Conservation (phyloP, 2,888 invertebrate genomes). For the Parnassius orleans region DNA sequence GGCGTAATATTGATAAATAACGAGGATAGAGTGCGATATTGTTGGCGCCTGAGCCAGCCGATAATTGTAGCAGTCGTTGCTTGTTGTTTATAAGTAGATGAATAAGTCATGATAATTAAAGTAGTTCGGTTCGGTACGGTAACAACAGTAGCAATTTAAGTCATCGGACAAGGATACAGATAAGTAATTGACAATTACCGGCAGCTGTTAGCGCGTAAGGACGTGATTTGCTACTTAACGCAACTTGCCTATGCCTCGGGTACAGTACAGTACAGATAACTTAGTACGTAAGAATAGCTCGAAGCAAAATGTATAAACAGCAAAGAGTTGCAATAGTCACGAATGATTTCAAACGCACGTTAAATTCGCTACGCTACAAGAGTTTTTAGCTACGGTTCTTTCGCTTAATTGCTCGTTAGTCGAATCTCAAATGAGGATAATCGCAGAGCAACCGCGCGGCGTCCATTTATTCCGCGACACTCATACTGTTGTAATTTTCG, state of each 20-base stretch:
- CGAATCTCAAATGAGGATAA: constrained; percentile 3
- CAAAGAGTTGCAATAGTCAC: constrained; percentile 8
- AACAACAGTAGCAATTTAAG: constrained; percentile 22
- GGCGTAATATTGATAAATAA: constrained; percentile 73
- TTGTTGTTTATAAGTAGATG: constrained; percentile 6
- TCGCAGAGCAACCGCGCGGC: constrained; percentile 28
- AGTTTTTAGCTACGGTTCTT: constrained; percentile 3
- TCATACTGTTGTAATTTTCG: constrained; percentile 49
- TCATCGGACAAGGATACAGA: constrained; percentile 22
- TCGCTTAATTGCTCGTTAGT: constrained; percentile 12
- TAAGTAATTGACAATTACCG: constrained; percentile 26
- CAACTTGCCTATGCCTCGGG: constrained; percentile 1
- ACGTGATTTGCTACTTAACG: constrained; percentile 9
- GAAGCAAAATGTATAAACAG: constrained; percentile 2
- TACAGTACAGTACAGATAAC: neutral
- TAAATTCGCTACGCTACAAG: neutral
- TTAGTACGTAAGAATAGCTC: constrained; percentile 4
- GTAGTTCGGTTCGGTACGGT: constrained; percentile 4
- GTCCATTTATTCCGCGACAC: constrained; percentile 33
- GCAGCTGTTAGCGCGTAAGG: constrained; percentile 20
- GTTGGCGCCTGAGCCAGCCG: constrained; percentile 53
- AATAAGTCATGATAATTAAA: constrained; percentile 21
- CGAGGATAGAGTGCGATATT: constrained; percentile 47
- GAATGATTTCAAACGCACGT: constrained; percentile 4
- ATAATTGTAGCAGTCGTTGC: constrained; percentile 36